Base-by-base conservation (phyloP, 2,797 vertebrate species). In the Cyprinella venusta region DNA sequence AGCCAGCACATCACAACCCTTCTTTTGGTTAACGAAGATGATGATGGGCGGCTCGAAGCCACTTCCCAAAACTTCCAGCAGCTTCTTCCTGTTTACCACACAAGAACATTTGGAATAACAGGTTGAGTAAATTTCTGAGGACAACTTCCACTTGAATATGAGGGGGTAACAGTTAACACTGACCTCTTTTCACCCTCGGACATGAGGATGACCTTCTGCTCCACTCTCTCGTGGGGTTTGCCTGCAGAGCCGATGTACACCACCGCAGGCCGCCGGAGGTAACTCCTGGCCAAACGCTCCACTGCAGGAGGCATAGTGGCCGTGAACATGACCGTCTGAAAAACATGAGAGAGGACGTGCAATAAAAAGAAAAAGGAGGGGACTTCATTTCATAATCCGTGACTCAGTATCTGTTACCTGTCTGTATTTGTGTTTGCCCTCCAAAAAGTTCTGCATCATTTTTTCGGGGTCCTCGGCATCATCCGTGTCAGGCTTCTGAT, bases 21-120 rank as follows among this genome's bases (percentile, higher is more conserved):
- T 99, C 96, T 99, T 99, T 92, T 99, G 98, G 94, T 99, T 99
- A 95, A 99, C 97, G 0, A 99, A 99, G 90, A 99, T 99, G 91
- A 99, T 99, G 92, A 99, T 99, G 70, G 98, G 98, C 0, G 98
- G 98, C 90, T 99, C 98, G 56, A 99, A 99, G 76, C 98, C 98
- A 65, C 95, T 95, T 0, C 97, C 92, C 92, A 99, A 91, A 85
- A 99, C 97, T 82, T 96, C 95, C 89, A 99, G 86, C 81, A 99
- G 93, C 93, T 97, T 99, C 94, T 99, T 99, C 95, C 98, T 99
- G 92, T 82, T 67, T 18, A 38, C 65, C 24, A 68, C 33, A 80
- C 12, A n/a, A 30, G 16, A 52, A 69, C 71, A 36, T 21, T 6
- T 8, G 52, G 9, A 7, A 71, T 6, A 65, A 36, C 40, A 45